Evolutionary conservation across 2,797 vertebrate genomes (phyloP).

Genomic region (Chloroceryle inda): DNA sequence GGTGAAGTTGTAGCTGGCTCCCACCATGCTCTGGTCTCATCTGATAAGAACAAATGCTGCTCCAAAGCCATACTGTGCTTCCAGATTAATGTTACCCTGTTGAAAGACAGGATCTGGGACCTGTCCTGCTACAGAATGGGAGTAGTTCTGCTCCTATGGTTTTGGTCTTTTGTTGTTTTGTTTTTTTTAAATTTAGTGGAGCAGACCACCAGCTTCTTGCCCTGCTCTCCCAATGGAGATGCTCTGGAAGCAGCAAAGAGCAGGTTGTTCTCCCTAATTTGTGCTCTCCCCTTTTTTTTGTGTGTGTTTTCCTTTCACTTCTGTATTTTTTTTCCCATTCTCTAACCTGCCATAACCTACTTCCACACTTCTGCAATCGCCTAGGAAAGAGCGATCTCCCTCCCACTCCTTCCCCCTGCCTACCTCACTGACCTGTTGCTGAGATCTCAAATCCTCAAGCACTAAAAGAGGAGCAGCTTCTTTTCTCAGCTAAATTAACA

Average conservation of each 20-base stretch:
- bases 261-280: background rate
- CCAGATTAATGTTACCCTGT: background rate
- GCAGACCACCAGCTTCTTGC: background rate
- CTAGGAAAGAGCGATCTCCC: background rate
- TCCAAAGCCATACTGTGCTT: background rate
- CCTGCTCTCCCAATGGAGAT: background rate
- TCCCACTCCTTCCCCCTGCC: background rate
- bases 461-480: slow-evolving; percentile 3
- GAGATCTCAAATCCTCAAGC: slow-evolving; percentile 15
- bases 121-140: background rate
- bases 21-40: background rate
- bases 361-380: background rate
- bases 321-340: background rate
- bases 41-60: background rate
- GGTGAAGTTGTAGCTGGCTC: background rate
- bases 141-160: background rate
- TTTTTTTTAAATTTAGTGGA: background rate
- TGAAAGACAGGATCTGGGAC: background rate
- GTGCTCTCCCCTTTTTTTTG: background rate
- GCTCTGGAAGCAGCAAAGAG: background rate
- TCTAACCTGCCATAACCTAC: slow-evolving; percentile 2
- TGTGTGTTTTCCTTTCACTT: background rate
- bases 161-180: no score
- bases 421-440: slow-evolving; percentile 3
- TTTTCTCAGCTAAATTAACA: slow-evolving; percentile 66